Evolutionary conservation across 2,113 vertebrate species (phyloP).

Genomic region (Pleuronectes platessa): DNA sequence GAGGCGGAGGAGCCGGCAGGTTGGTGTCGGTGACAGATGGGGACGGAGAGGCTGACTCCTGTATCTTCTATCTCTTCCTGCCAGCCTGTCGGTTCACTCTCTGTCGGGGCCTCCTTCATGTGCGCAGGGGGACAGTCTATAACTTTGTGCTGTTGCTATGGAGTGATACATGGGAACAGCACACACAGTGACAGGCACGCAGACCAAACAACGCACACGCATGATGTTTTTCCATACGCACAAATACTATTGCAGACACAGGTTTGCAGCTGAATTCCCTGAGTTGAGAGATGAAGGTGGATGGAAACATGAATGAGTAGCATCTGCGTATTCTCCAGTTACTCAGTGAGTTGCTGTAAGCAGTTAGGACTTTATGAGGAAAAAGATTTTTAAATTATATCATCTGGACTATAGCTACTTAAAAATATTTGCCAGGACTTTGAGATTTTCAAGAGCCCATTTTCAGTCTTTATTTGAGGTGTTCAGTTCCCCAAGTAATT

Average conservation of each 20-base stretch:
- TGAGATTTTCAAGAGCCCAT: too few species aligned
- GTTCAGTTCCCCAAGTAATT: too few species aligned
- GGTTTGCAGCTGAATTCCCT: neutral
- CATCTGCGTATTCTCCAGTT: constrained; percentile 9
- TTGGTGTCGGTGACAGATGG: constrained; percentile 72
- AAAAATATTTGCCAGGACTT: neutral
- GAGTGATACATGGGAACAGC: constrained; percentile 33
- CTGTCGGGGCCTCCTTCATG: constrained; percentile 22
- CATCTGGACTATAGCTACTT: neutral
- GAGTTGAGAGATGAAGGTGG: neutral
- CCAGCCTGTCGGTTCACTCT: constrained; percentile 58
- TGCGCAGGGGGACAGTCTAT: neutral
- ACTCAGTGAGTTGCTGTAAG: constrained; percentile 9
- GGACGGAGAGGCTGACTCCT: constrained; percentile 71
- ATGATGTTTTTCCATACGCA: constrained; percentile 12
- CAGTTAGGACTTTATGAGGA: neutral
- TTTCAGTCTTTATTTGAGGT: too few species aligned
- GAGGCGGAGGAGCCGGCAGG: constrained; percentile 51
- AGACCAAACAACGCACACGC: constrained; percentile 11
- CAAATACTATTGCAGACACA: neutral
- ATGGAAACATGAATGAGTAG: constrained; percentile 4
- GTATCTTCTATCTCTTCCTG: constrained; percentile 71
- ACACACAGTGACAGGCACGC: neutral
- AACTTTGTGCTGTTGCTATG: neutral
- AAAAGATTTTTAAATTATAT: neutral